Conservation (phyloP, 2,888 invertebrate species). For the Sphinx pinastri region DNA sequence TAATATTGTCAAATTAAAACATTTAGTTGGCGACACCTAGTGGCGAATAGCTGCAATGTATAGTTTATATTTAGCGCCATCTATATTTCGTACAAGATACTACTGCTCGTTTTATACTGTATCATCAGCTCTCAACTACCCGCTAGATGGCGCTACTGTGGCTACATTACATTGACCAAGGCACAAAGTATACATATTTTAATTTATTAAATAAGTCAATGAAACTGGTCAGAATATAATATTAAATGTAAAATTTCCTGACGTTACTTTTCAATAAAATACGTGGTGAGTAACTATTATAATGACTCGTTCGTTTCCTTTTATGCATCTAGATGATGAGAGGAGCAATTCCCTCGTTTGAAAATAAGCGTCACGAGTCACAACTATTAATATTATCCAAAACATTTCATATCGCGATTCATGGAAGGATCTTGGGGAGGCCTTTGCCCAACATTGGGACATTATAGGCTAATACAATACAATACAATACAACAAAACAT, state of each 20-base stretch:
- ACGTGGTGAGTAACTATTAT: too few species aligned
- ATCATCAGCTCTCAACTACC: background rate
- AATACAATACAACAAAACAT: too few species aligned
- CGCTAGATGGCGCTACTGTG: background rate
- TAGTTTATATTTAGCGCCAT: slow-evolving; percentile 49
- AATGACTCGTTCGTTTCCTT: too few species aligned
- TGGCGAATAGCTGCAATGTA: slow-evolving; percentile 52
- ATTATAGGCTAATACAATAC: too few species aligned
- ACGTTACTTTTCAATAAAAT: too few species aligned
- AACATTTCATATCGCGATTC: too few species aligned
- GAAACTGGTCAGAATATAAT: background rate
- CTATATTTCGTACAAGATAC: slow-evolving; percentile 38
- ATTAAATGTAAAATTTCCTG: background rate
- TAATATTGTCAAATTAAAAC: background rate
- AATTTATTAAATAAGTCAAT: background rate
- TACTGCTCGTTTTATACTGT: background rate
- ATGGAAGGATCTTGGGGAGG: too few species aligned
- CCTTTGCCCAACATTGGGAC: too few species aligned
- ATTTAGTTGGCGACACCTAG: slow-evolving; percentile 50
- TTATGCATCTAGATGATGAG: too few species aligned
- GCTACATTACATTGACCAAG: background rate
- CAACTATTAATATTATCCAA: too few species aligned
- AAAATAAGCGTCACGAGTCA: too few species aligned
- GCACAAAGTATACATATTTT: background rate
- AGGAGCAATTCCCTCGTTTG: too few species aligned